These are phyloP conservation scores for Bathynomus jamesi DNA, from an alignment of 1,140 invertebrate species.

Conservation along the genomic window DNA sequence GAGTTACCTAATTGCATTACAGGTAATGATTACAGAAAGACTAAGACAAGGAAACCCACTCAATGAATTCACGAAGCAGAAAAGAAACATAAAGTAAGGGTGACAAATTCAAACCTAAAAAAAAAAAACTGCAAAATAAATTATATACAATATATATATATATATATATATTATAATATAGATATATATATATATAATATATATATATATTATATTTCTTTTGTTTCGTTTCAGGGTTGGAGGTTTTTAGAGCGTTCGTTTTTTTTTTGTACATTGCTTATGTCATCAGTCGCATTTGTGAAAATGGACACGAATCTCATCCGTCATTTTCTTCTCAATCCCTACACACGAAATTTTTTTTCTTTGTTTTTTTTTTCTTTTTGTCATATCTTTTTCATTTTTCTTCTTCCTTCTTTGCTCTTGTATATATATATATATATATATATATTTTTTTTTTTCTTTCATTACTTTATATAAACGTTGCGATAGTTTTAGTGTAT, in stretches of 20 bases:
- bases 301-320: background rate
- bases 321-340: background rate
- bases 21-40: too few relatives aligned
- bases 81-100: too few relatives aligned
- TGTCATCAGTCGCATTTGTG: background rate
- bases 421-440: slow-evolving; percentile 12
- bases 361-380: background rate
- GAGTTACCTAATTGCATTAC: too few relatives aligned
- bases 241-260: background rate
- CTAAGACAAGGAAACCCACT: too few relatives aligned
- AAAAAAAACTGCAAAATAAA: background rate
- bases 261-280: background rate
- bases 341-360: background rate
- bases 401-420: background rate
- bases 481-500: too few relatives aligned
- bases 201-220: too few relatives aligned
- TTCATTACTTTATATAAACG: too few relatives aligned
- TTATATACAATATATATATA: background rate
- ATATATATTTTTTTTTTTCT: slow-evolving; percentile 2
- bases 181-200: slow-evolving; percentile 1
- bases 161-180: background rate
- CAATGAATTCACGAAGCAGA: too few relatives aligned
- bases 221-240: background rate
- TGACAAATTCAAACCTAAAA: background rate
- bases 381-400: background rate